Evolutionary conservation across 2,113 vertebrate species (phyloP), one percentile per base, ranked within the genome.

Genomic region (Eudyptes chrysolophus): DNA sequence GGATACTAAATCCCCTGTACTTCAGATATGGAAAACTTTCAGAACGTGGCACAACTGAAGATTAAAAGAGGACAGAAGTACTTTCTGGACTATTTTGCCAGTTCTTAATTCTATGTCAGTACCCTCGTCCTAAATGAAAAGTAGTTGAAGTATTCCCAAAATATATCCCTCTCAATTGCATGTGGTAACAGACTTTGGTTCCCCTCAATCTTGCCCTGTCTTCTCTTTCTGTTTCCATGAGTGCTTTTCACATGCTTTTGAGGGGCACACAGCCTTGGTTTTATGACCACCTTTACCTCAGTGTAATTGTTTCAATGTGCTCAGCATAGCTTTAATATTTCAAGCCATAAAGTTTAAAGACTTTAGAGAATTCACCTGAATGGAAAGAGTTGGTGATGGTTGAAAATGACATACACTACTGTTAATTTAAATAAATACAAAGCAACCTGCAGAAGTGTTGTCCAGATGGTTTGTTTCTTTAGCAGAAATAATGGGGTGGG

Each of bases 351-450:
- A 96, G 70, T 96, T 96, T 95, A 88, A 97, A 95, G 77, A 89
- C 85, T 92, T 82, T 34, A 96, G 95, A 96, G 90, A 93, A 94
- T 95, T 97, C 94, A 97, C 93, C 74, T 94, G 78, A 84, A 66
- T 88, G 74, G 88, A 94, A 97, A 91, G 70, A 96, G 34, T 44
- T 91, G 8, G 29, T 85, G 92, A 85, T 58, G 60, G 51, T 20
- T 87, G 85, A 94, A 96, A 97, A 92, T 83, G 19, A 80, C 81
- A 89, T 64, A 69, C 40, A 77, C 16, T 90, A 52, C 48, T 62
- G 62, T 93, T 96, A 94, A 96, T 96, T 96, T 97, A 92, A 94
- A 90, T 92, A 95, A 95, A 92, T 87, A 96, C 70, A 93, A 94
- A 95, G 83, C 89, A 95, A 77, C 25, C 60, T 69, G 6, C 51